Evolutionary conservation across 2,113 vertebrate species (phyloP), one percentile per base, ranked within the genome.

Genomic region (Tylochromis polylepis): DNA sequence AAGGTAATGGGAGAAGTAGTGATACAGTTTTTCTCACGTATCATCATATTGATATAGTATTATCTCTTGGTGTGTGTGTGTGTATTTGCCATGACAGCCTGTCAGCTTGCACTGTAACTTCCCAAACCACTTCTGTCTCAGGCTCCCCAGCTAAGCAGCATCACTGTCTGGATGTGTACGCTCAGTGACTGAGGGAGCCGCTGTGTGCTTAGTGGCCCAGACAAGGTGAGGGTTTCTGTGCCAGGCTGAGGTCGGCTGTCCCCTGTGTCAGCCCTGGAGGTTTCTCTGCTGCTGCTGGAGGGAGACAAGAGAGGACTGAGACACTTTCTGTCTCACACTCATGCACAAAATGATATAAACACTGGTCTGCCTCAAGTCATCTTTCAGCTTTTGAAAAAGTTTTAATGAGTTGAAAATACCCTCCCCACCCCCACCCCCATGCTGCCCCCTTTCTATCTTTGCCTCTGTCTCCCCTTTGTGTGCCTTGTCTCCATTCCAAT

Each of bases 401-500:
- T 93, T 93, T 93, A 94, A 93, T 92, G 92, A 95, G 91, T 78
- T 90, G 84, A 77, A 72, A 88, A 85, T 91, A 89, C 80, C 27
- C 81, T 9, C 43, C 72, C 59, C 27, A 20, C 67, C 20, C 36
- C 79, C 14, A 38, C 46, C 29, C 41, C 56, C 62, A 84, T 60
- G 8, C 83, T 77, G 41, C 72, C 83, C 83, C 79, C 89, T 51
- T 46, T 83, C 87, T 90, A 81, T 87, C 87, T 75, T 88, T 85
- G 83, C 86, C 86, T 88, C 56, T 7, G 60, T 89, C 87, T 87
- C 89, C 77, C 79, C 82, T 91, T 90, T 87, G 90, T 93, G 87
- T 81, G 88, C 89, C 90, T 91, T 82, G 91, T 94, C 94, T 95
- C 95, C 94, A 94, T 94, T 94, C 90, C 91, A 93, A 94, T 95